Evolutionary conservation across 2,888 invertebrate genomes (phyloP), one percentile per base, ranked within the genome.

Genomic region (Miltochrista miniata): DNA sequence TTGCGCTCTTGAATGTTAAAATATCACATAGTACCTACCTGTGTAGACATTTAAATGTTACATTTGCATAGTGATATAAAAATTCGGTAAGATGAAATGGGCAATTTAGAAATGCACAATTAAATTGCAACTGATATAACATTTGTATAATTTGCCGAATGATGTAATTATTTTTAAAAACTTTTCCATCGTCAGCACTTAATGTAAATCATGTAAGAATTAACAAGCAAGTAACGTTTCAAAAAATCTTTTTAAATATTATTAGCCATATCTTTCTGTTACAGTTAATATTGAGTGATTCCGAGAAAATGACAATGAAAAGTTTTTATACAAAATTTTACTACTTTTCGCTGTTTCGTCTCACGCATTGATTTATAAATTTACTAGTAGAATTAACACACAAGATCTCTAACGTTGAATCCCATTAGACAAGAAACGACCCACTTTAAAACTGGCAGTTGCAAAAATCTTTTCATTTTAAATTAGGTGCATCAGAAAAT

Each of bases 391-490:
- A 4, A 5, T 24, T 24, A 2, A 24, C 2, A 24, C 18, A 36
- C 15, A 14, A n/a, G n/a, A 36, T 42, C 24, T 46, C 34, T n/a
- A 31, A 44, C 5, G 15, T n/a, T 2, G n/a, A 39, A 47, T 43
- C 30, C 30, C 35, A 36, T 44, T 52, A 30, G 31, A 8, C 35
- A 1, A 31, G 9, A 18, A 39, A 40, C 13, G 30, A 38, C 40
- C 36, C n/a, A n/a, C n/a, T 52, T 48, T 40, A 31, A 9, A n/a
- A 36, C 43, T 40, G 34, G 31, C 35, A 45, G 48, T 45, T 29
- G 24, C 33, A 45, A 15, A 53, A 48, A 53, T 37, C 39, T 45
- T 41, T 41, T 41, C 41, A 41, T 44, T 13, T 24, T 45, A 41
- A 15, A 11, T 31, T 41, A 18, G 44, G 31, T n/a, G 33, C 40